Evolutionary conservation across 2,113 vertebrate species (phyloP).

Genomic region (Oxygymnocypris stewartii): DNA sequence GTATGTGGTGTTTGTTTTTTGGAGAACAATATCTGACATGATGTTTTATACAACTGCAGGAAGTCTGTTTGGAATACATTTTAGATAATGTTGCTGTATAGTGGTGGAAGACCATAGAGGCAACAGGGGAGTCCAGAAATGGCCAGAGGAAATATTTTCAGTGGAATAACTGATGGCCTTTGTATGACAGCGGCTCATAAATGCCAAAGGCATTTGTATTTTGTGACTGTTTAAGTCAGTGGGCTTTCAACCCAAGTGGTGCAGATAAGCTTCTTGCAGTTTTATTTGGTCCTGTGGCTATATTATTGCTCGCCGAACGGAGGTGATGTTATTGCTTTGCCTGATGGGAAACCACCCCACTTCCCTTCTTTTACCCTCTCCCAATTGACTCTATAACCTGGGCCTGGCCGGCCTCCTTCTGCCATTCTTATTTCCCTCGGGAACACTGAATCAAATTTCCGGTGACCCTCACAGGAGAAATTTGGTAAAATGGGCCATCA

Average conservation of each 20-base stretch:
- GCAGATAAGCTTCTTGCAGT: slow-evolving; percentile 30
- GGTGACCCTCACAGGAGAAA: slow-evolving; percentile 59
- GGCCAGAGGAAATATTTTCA: slow-evolving; percentile 6
- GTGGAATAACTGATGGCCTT: background rate
- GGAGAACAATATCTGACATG: background rate
- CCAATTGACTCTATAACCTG: slow-evolving; percentile 44
- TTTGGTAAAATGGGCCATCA: slow-evolving; percentile 52
- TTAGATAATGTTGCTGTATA: slow-evolving; percentile 13
- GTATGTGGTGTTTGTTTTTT: background rate
- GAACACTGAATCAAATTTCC: slow-evolving; percentile 61
- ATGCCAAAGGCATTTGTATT: slow-evolving; percentile 44
- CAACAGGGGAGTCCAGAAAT: background rate
- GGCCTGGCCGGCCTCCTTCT: slow-evolving; percentile 25
- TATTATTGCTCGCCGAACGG: slow-evolving; percentile 54
- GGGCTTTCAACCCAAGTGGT: slow-evolving; percentile 37
- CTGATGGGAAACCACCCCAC: slow-evolving; percentile 51
- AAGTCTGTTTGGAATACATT: background rate
- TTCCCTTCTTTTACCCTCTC: slow-evolving; percentile 7
- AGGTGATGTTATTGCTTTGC: slow-evolving; percentile 60
- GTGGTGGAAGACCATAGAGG: background rate
- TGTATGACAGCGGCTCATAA: slow-evolving; percentile 46
- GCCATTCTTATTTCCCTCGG: slow-evolving; percentile 52
- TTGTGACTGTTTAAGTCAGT: slow-evolving; percentile 41
- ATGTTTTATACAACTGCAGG: background rate
- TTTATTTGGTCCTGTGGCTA: slow-evolving; percentile 41